Percentiles rank a stretch among this genome's conserved stretches.
phyloP scores from a whole-genome alignment of 2,888 invertebrate species.

The Plemyria rubiginata region DNA sequence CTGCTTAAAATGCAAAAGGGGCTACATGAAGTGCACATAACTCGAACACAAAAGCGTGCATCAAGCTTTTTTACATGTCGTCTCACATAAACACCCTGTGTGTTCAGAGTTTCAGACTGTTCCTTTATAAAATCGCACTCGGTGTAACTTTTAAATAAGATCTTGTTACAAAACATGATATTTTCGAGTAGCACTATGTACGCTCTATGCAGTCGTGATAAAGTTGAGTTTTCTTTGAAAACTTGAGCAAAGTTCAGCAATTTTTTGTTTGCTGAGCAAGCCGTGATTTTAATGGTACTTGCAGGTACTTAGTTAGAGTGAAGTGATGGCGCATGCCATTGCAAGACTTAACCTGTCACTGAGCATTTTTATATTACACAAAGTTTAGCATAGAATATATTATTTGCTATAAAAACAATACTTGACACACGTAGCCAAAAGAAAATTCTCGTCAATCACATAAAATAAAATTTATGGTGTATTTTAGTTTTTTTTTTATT shows the following conservation, averaged over 20 bases:
- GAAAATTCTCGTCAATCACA: too few relatives aligned
- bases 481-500: too few relatives aligned
- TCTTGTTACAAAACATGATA: slow-evolving; percentile 59
- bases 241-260: background rate
- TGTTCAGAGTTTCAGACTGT: slow-evolving; percentile 52
- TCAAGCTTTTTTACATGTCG: slow-evolving; percentile 48
- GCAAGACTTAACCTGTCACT: background rate
- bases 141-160: slow-evolving; percentile 75
- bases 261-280: slow-evolving; percentile 11
- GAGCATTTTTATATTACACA: background rate
- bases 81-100: slow-evolving; percentile 30
- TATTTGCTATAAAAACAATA: too few relatives aligned
- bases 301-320: slow-evolving; percentile 4
- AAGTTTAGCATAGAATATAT: too few relatives aligned
- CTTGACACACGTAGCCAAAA: too few relatives aligned
- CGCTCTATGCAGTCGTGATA: slow-evolving; percentile 10
- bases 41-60: slow-evolving; percentile 53
- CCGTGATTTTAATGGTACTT: slow-evolving; percentile 15
- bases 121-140: slow-evolving; percentile 61
- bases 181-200: slow-evolving; percentile 41
- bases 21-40: slow-evolving; percentile 44
- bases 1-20: slow-evolving; percentile 40
- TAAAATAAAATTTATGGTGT: too few relatives aligned
- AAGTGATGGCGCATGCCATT: background rate
- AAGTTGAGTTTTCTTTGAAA: slow-evolving; percentile 21